A percentile compares a stretch with the other conserved stretches of the same genome.
Conservation (phyloP, 2,113 vertebrate species). For the Panthera leo region DNA sequence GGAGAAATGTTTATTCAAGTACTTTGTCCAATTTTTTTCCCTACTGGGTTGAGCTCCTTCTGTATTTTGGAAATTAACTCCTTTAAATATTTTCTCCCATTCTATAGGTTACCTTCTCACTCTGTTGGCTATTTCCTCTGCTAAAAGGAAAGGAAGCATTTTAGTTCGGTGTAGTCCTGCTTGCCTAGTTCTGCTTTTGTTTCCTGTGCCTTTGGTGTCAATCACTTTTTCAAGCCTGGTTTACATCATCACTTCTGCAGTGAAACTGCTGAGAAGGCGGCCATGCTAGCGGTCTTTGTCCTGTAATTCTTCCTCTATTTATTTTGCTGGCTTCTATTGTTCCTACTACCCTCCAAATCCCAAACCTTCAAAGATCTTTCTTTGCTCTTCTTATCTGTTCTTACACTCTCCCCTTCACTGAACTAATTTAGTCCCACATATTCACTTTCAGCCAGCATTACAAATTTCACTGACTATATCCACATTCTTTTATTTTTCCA, state of each 20-base stretch:
- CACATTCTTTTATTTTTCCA: not conserved
- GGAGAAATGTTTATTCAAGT: not conserved
- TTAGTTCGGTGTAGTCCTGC: not conserved
- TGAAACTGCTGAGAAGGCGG: not conserved
- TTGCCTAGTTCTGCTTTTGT: not conserved
- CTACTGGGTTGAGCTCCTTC: not conserved
- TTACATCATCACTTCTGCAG: too few species aligned
- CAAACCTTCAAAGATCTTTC: not conserved
- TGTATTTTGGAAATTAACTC: not conserved
- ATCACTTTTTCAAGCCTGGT: not conserved
- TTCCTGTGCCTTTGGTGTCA: not conserved
- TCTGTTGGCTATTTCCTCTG: not conserved
- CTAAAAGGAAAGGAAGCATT: not conserved
- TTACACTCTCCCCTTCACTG: not conserved
- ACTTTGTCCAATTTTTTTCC: not conserved
- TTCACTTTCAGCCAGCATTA: not conserved
- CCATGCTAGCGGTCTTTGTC: not conserved
- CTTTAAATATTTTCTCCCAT: not conserved
- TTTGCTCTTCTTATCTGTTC: not conserved
- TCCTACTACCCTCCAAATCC: not conserved
- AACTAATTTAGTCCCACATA: not conserved
- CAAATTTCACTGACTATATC: not conserved
- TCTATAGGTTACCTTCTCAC: not conserved
- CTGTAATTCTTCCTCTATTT: not conserved
- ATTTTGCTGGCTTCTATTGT: not conserved